These are phyloP conservation scores for Rhopalosiphum nymphaeae DNA, from an alignment of 2,888 invertebrate species.

Conservation along the genomic window DNA sequence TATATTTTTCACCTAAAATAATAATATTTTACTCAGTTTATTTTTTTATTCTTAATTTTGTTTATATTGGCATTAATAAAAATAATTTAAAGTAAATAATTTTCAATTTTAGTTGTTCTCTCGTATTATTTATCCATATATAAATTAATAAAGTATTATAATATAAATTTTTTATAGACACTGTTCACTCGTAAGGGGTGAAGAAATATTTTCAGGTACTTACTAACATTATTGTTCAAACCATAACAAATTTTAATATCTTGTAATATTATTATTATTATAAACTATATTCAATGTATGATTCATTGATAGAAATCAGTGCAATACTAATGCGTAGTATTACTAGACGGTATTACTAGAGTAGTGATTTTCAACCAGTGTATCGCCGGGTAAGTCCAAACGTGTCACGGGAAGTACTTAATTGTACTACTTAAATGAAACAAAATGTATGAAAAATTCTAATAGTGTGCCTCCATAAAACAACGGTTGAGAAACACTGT, in stretches of 20 bases:
- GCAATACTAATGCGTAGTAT: neutral
- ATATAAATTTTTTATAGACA: neutral
- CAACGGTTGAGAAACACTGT: too few species aligned
- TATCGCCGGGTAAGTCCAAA: too few species aligned
- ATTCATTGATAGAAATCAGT: neutral
- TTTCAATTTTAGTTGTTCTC: neutral
- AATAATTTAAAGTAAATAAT: neutral
- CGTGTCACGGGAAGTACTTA: too few species aligned
- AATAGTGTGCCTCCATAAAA: too few species aligned
- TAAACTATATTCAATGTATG: neutral
- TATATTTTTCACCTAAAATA: neutral
- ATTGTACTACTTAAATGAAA: too few species aligned
- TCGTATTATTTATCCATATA: neutral
- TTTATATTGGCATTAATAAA: neutral
- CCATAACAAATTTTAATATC: neutral
- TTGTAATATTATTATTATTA: neutral
- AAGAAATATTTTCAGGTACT: neutral
- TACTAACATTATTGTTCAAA: too few species aligned
- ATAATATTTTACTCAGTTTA: neutral
- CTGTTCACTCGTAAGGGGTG: neutral
- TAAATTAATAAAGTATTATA: neutral
- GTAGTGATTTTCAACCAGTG: too few species aligned
- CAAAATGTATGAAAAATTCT: too few species aligned
- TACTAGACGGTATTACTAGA: neutral
- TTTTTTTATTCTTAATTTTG: neutral